A percentile compares a stretch with the other conserved stretches of the same genome.
Conservation (phyloP, 2,888 invertebrate species). For the Rhabditoides inermis region DNA sequence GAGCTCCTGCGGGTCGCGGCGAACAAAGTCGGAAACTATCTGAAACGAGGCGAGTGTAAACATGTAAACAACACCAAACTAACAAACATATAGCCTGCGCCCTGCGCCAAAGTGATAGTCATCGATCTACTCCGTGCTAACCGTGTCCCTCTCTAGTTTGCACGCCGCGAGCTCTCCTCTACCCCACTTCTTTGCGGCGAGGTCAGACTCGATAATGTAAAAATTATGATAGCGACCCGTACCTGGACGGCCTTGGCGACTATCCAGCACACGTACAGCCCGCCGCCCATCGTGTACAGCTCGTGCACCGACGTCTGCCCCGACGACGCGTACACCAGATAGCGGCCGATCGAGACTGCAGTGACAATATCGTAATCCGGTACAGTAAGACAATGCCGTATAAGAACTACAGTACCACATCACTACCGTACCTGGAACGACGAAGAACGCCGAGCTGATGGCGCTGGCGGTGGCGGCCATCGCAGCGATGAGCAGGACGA, state of each 20-base stretch:
- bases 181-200: too few relatives aligned
- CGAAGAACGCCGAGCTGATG: slow-evolving; percentile 74
- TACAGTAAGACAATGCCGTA: background rate
- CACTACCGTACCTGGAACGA: slow-evolving; percentile 64
- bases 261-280: slow-evolving; percentile 90
- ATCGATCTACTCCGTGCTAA: too few relatives aligned
- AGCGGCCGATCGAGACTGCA: slow-evolving; percentile 66
- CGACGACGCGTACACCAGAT: slow-evolving; percentile 20
- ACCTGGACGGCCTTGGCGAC: slow-evolving; percentile 62
- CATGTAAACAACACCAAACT: too few relatives aligned
- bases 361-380: slow-evolving; percentile 4
- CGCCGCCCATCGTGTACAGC: slow-evolving; percentile 67
- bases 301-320: slow-evolving; percentile 71
- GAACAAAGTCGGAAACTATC: too few relatives aligned
- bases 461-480: slow-evolving; percentile 77
- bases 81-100: too few relatives aligned
- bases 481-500: slow-evolving; percentile 63
- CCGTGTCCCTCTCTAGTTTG: too few relatives aligned
- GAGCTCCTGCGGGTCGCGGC: too few relatives aligned
- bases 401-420: background rate
- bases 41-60: too few relatives aligned
- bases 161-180: too few relatives aligned
- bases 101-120: too few relatives aligned
- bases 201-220: too few relatives aligned
- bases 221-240: too few relatives aligned